Conservation (phyloP, 2,888 invertebrate species). For the Chymomyza fuscimana region DNA sequence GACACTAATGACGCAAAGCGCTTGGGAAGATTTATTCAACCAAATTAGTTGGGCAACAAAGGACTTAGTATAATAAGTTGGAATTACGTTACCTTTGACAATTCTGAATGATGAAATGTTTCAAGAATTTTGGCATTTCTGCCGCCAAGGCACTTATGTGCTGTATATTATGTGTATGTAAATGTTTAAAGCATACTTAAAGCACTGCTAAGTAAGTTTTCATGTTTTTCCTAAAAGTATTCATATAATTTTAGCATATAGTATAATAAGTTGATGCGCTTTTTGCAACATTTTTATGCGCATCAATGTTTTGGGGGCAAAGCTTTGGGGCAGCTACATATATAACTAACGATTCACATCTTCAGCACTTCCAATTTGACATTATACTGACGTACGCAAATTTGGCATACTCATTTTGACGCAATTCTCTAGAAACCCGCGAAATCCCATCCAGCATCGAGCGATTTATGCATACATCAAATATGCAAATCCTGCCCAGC, state of each 20-base stretch:
- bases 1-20: background rate
- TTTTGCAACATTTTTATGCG: constrained; percentile 47
- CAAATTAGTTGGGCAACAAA: background rate
- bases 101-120: background rate
- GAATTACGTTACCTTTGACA: background rate
- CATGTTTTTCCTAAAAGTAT: background rate
- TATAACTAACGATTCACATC: background rate
- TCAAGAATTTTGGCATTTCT: background rate
- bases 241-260: constrained; percentile 46
- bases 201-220: background rate
- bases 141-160: background rate
- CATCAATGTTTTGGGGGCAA: background rate
- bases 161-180: too few relatives aligned
- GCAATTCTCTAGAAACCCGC: constrained; percentile 46
- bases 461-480: constrained; percentile 54
- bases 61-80: background rate
- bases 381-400: constrained; percentile 47
- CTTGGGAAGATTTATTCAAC: background rate
- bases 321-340: background rate
- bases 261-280: constrained; percentile 59
- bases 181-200: background rate
- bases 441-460: background rate
- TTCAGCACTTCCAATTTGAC: background rate
- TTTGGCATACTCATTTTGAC: constrained; percentile 50
- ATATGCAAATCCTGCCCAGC: constrained; percentile 57